Evolutionary conservation across 2,888 invertebrate genomes (phyloP).

Genomic region (Synergus umbraculus): DNA sequence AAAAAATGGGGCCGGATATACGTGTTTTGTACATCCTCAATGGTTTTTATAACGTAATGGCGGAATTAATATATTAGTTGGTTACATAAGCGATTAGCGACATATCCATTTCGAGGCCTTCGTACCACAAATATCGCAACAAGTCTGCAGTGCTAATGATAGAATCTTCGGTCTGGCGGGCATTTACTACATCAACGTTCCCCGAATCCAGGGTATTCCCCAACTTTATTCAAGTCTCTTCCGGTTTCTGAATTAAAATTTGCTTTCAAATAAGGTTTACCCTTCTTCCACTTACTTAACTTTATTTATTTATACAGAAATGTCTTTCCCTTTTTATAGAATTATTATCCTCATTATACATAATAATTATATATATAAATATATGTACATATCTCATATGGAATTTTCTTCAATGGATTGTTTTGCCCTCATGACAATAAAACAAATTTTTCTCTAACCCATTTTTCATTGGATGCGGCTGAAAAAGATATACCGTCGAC

Average conservation of each 20-base stretch:
- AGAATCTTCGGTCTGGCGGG: conserved; percentile 37
- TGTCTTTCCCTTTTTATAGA: neutral
- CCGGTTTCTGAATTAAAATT: conserved; percentile 27
- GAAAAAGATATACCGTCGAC: too few relatives aligned
- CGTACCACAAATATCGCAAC: conserved; percentile 34
- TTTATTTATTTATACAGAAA: neutral
- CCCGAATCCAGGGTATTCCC: conserved; percentile 38
- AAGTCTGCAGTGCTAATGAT: conserved; percentile 41
- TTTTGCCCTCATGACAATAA: neutral
- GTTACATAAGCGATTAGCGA: conserved; percentile 40
- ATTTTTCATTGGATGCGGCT: neutral
- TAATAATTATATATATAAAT: neutral
- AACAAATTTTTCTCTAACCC: neutral
- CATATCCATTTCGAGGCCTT: conserved; percentile 29
- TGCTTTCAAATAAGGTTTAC: conserved; percentile 12
- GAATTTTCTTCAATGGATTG: neutral
- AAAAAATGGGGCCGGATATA: too few relatives aligned
- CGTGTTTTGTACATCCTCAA: too few relatives aligned
- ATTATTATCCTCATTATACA: too few relatives aligned
- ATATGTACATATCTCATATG: neutral
- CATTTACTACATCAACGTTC: conserved; percentile 17
- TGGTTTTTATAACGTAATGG: neutral
- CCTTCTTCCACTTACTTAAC: neutral
- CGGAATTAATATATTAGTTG: conserved; percentile 19
- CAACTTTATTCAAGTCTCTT: conserved; percentile 7